Evolutionary conservation across 2,113 vertebrate species (phyloP), one percentile per base, ranked within the genome.

Genomic region (Nothoprocta perdicaria): DNA sequence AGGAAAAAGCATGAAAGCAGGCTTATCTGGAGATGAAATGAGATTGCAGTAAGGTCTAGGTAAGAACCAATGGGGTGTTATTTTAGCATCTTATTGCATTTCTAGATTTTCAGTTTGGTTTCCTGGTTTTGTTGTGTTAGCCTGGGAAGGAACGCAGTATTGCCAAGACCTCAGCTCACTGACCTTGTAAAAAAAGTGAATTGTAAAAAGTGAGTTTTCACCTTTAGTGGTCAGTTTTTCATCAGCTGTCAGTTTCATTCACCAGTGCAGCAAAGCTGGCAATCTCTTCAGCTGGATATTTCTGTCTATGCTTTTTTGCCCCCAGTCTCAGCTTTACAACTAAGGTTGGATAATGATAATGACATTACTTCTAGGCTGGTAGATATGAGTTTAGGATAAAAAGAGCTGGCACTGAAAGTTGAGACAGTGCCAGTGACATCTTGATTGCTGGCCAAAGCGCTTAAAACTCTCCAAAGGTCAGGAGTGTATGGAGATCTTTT

Each of bases 121-220:
- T 4, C 4, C 45, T 74, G 33, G 5, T 75, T 83, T 17, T 52
- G 2, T 60, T 72, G 29, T 45, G 26, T 77, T 78, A 46, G 8
- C 58, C 19, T 33, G 29, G 41, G 27, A 81, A 83, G 33, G 15
- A 60, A 3, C 13, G 7, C 73, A 19, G 67, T 5, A 33, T 6
- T 72, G 14, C 22, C 60, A 48, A 58, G 35, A 67, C 21, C 10
- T 41, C 50, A 33, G 35, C 16, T 88, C 27, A 19, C 10, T 0
- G 1, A 50, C 35, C 0, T 0, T 50, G 4, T 5, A 17, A 68
- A 43, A 58, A 31, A 43, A 43, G 13, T 1, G 1, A 50, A 41
- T 0, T 50, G 4, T 5, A 21, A 61, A 16, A 48, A 45, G 6
- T 57, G 22, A 57, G 2, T 40, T 12, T 35, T 94, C 26, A 31